Base-by-base conservation (phyloP, 2,797 vertebrate species). In the Pogonophryne albipinna region DNA sequence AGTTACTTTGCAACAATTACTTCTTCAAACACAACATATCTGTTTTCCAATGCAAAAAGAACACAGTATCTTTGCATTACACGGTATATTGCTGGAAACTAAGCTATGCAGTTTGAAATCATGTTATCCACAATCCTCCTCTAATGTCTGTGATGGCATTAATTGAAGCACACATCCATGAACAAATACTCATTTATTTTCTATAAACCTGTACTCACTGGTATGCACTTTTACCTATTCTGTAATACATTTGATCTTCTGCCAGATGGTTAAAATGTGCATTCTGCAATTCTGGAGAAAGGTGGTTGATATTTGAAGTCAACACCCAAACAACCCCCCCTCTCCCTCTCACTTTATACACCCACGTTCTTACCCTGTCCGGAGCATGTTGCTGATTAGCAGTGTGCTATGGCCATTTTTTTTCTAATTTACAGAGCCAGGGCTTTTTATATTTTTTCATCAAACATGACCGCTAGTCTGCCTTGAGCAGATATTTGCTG, bases 161-260 rank as follows among this genome's bases (percentile, higher is more conserved):
- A 31, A 72, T 59, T 20, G 52, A 74, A 76, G 58, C 65, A 71
- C 82, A 75, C 34, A 64, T 77, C 69, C 56, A 60, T 15, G 19
- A 80, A 27, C 47, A 73, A 44, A 52, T 62, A 19, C 17, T 49
- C 63, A 65, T 75, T 69, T 77, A 68, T 76, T 66, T 76, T 49
- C 60, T 55, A 57, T 83, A 74, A 79, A 80, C 63, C 81, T 88
- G 65, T 82, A 85, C 76, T 87, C 80, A 91, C 82, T 89, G 47
- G 81, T 71, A 78, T 76, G 86, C 90, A 92, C 90, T 90, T 92
- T 90, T 86, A 71, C 87, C 78, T 63, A 72, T 71, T 80, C 82
- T 90, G 80, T 91, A 87, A 90, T 85, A 70, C 53, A 66, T 82
- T 78, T 52, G n/a, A 47, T 75, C 77, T 80, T 46, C 70, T 81